Base-by-base conservation (phyloP, 2,113 vertebrate species). In the Pica pica region DNA sequence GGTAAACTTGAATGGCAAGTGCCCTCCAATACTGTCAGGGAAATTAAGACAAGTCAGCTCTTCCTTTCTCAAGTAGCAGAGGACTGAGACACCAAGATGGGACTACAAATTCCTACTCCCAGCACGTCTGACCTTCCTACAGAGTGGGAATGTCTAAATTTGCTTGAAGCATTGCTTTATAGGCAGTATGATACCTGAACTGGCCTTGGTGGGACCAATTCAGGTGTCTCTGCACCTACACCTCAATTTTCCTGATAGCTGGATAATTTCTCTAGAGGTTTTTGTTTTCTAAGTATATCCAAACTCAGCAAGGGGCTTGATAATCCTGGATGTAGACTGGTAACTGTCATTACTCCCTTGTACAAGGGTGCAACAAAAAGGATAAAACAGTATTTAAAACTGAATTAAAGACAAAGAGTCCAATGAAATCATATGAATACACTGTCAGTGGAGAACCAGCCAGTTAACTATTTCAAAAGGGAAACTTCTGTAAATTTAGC, bases 191-290 rank as follows among this genome's bases (percentile, higher is more conserved):
- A 17, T 49, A 39, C 31, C 57, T 41, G 7, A 63, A 33, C 47
- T 59, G 42, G 30, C 49, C 20, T 81, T 1, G 0, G 7, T 3
- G 4, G 60, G 31, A 68, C 35, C 20, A 42, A 6, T 56, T 53
- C 61, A 63, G 16, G 10, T 15, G 13, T 63, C 35, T 53, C 78
- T 90, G 44, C 23, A 83, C 7, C 10, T 81, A 17, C 59, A 84
- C 37, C 13, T 85, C 37, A 6, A 4, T 67, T 46, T 61, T 78
- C 46, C 42, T 0, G 0, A 70, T 1, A 59, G 42, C 0, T 75
- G 52, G 18, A 85, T 71, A 50, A 47, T 44, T 68, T 76, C 10
- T 33, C 13, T 60, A 27, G 27, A 50, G 41, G 33, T 22, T 23
- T 26, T n/a, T 87, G 30, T 60, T 92, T 90, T 46, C 50, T 4